Evolutionary conservation across 2,797 vertebrate species (phyloP).

Genomic region (Hypotaenidia philippensis): DNA sequence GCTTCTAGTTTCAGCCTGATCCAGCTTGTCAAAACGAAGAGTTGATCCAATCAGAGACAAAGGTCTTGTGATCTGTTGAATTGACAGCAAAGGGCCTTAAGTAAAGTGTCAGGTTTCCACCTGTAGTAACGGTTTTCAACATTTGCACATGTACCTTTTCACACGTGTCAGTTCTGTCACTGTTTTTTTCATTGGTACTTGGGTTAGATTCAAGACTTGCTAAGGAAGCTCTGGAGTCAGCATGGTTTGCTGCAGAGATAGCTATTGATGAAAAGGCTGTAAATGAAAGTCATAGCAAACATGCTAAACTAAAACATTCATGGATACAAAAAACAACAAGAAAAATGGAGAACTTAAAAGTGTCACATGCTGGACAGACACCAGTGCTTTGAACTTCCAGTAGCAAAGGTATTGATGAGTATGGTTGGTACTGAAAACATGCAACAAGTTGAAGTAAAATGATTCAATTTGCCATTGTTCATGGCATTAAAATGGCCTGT

Average conservation of each 20-base stretch:
- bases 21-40: slow-evolving; percentile 96
- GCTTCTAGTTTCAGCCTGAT: slow-evolving; percentile 96
- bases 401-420: slow-evolving; percentile 1
- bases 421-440: slow-evolving; percentile 8
- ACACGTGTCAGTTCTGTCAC: slow-evolving; percentile 94
- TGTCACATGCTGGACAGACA: slow-evolving; percentile 15
- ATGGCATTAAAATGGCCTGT: neutral
- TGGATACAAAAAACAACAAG: slow-evolving; percentile 59
- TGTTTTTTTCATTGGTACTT: slow-evolving; percentile 94
- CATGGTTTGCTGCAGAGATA: slow-evolving; percentile 93
- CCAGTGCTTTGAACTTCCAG: neutral
- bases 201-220: slow-evolving; percentile 98
- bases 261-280: slow-evolving; percentile 97
- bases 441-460: slow-evolving; percentile 12
- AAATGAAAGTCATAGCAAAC: slow-evolving; percentile 83
- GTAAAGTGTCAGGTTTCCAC: neutral
- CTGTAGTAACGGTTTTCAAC: neutral
- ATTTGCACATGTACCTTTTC: slow-evolving; percentile 88
- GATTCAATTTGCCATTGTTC: neutral
- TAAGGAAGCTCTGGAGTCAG: slow-evolving; percentile 95
- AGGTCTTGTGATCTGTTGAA: slow-evolving; percentile 90
- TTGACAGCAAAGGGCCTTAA: slow-evolving; percentile 22
- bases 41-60: slow-evolving; percentile 96
- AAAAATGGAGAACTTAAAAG: slow-evolving; percentile 61
- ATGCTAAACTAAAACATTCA: slow-evolving; percentile 75